These are phyloP conservation scores for Oophaga sylvatica DNA, from an alignment of 2,797 vertebrate genomes.

Conservation along the genomic window DNA sequence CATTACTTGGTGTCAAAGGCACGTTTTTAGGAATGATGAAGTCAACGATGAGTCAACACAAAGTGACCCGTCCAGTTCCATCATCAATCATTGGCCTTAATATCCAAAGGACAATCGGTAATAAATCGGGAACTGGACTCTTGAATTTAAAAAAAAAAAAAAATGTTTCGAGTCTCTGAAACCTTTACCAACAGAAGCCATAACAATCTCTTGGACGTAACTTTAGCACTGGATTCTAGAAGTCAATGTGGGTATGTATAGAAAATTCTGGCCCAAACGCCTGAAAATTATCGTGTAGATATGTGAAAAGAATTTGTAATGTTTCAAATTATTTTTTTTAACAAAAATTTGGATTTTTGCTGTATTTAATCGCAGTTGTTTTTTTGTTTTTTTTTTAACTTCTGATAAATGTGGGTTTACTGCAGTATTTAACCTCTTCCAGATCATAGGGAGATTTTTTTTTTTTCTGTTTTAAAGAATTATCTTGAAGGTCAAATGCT, in stretches of 20 bases:
- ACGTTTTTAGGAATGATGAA: not conserved
- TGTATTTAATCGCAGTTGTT: constrained; percentile 7
- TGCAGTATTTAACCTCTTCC: constrained; percentile 44
- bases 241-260: not conserved
- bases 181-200: not conserved
- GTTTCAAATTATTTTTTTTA: not conserved
- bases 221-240: not conserved
- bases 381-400: constrained; percentile 25
- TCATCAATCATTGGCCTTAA: not conserved
- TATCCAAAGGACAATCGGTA: not conserved
- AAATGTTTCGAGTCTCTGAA: not conserved
- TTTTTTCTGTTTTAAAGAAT: constrained; percentile 8
- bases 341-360: constrained; percentile 15
- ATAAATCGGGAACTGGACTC: not conserved
- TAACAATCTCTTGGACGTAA: not conserved
- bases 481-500: not conserved
- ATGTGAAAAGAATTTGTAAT: not conserved
- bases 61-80: not conserved
- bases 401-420: constrained; percentile 33
- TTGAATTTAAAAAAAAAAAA: not conserved
- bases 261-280: not conserved
- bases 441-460: constrained; percentile 8
- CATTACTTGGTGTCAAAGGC: not conserved
- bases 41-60: not conserved
- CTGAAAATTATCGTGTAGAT: constrained; percentile 34